Percentiles rank a stretch among this genome's conserved stretches.
These are phyloP conservation scores for Aplysina aerophoba DNA, from an alignment of 37 sponge, comb jelly and placozoan genomes.

Conservation along the genomic window DNA sequence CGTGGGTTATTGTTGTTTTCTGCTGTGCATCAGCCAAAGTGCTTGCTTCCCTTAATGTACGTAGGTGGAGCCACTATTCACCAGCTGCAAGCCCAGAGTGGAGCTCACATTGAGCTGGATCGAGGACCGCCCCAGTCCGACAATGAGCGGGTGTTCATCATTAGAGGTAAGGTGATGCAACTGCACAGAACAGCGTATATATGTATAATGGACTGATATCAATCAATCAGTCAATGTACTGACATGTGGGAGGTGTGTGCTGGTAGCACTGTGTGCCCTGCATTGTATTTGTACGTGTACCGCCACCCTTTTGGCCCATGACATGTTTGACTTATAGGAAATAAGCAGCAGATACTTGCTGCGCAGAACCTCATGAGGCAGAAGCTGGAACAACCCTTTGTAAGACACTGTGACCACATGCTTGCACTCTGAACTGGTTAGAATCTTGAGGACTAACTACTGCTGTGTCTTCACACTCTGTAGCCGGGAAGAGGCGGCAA, in stretches of 20 bases:
- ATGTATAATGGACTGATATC: no score
- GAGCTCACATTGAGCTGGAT: conserved; percentile 93
- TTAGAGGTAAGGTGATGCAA: conserved; percentile 68
- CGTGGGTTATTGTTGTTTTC: not conserved
- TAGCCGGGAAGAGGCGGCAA: no score
- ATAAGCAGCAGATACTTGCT: conserved; percentile 43
- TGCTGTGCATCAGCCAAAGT: not conserved
- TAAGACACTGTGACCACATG: not conserved
- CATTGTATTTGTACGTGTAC: not conserved
- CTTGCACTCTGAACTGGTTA: no score
- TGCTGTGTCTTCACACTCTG: no score
- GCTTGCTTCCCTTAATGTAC: not conserved
- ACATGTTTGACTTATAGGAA: conserved; percentile 33
- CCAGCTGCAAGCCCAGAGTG: conserved; percentile 86
- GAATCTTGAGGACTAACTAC: no score
- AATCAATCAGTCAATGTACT: not conserved
- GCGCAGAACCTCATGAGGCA: conserved; percentile 71
- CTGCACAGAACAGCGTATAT: no score
- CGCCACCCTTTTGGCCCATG: no score
- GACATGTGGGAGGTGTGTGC: not conserved
- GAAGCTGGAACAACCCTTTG: conserved; percentile 37
- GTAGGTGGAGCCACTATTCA: conserved; percentile 98
- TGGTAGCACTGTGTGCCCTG: not conserved
- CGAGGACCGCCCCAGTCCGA: conserved; percentile 75
- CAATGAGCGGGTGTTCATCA: conserved; percentile 82